Conservation (phyloP, 2,888 invertebrate species). For the Salticus scenicus region DNA sequence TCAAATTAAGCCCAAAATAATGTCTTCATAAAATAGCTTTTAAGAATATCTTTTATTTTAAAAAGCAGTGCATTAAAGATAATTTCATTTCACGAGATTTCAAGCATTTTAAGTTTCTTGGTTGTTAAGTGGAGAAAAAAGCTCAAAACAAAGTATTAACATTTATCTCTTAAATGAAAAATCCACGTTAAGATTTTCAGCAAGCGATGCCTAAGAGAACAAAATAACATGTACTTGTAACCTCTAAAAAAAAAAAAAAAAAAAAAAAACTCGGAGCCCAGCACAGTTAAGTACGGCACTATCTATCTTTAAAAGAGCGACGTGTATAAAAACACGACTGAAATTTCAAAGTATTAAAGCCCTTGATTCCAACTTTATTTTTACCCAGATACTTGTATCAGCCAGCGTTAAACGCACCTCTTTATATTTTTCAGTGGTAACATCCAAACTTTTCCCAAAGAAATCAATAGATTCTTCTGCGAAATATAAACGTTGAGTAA, state of each 20-base stretch:
- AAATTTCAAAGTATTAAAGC: background rate
- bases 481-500: conserved; percentile 36
- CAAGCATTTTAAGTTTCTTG: too few species aligned
- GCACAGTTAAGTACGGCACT: background rate
- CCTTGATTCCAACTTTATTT: background rate
- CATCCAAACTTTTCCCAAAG: conserved; percentile 53
- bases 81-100: too few species aligned
- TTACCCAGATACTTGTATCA: background rate
- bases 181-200: background rate
- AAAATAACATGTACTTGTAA: background rate
- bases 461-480: conserved; percentile 49
- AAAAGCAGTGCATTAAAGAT: too few species aligned
- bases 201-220: background rate
- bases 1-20: too few species aligned
- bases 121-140: too few species aligned
- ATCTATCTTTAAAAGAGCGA: background rate
- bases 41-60: too few species aligned
- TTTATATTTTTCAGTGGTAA: conserved; percentile 29
- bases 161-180: background rate
- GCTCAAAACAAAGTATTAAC: too few species aligned
- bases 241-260: background rate
- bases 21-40: too few species aligned
- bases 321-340: background rate
- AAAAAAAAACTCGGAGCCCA: background rate
- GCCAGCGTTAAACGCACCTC: conserved; percentile 7